These are phyloP conservation scores for Lordiphosa stackelbergi DNA, from an alignment of 1,140 invertebrate species.

Conservation along the genomic window DNA sequence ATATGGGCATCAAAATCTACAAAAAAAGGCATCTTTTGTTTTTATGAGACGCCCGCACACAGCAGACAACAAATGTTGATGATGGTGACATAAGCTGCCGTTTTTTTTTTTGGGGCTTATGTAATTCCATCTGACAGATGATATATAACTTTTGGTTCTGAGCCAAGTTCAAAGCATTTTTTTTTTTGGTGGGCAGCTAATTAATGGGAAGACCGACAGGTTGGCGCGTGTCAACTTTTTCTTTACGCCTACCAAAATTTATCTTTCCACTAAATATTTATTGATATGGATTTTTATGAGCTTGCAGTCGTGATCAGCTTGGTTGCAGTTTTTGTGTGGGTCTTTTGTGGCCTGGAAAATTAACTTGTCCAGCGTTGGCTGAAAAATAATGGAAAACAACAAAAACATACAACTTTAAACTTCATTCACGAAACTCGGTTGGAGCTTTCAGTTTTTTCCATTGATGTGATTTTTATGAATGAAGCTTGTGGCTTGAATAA, in stretches of 20 bases:
- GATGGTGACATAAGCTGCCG: slow-evolving; percentile 45
- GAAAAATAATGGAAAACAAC: slow-evolving; percentile 22
- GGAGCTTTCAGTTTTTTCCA: slow-evolving; percentile 19
- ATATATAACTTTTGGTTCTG: slow-evolving; percentile 24
- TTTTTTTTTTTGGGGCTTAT: slow-evolving; percentile 19
- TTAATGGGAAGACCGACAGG: slow-evolving; percentile 50
- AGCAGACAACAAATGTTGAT: slow-evolving; percentile 1
- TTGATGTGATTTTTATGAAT: slow-evolving; percentile 41
- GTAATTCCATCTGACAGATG: slow-evolving; percentile 16
- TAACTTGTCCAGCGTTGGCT: slow-evolving; percentile 34
- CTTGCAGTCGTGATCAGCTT: slow-evolving; percentile 10
- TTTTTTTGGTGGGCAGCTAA: slow-evolving; percentile 30
- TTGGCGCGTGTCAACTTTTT: slow-evolving; percentile 51
- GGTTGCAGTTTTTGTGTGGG: slow-evolving; percentile 44
- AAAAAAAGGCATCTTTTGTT: slow-evolving; percentile 44
- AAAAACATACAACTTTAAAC: slow-evolving; percentile 12
- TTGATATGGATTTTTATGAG: slow-evolving; percentile 25
- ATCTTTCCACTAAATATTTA: slow-evolving; percentile 15
- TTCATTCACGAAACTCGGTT: slow-evolving; percentile 39
- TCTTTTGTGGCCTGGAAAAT: slow-evolving; percentile 34
- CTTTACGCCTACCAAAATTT: slow-evolving; percentile 16
- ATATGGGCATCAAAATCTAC: slow-evolving; percentile 31
- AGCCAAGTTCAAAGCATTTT: slow-evolving; percentile 15
- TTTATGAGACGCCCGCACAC: slow-evolving; percentile 39
- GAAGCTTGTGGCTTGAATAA: slow-evolving; percentile 28